Evolutionary conservation across 2,888 invertebrate genomes (phyloP), one percentile per base, ranked within the genome.

Genomic region (Koerneria pararmatus): DNA sequence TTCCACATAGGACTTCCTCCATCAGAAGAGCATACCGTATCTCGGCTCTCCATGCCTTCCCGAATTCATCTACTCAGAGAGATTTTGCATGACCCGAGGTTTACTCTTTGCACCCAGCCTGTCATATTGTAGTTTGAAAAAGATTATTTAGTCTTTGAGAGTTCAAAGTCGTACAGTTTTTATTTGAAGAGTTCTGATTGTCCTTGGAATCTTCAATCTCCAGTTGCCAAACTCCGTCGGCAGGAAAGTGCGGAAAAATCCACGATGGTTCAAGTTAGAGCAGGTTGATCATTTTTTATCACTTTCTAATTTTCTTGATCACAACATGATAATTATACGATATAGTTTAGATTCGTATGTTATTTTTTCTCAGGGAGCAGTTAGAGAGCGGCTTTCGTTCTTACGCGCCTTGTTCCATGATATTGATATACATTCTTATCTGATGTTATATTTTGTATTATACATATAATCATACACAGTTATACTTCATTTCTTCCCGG

Each of bases 1-100:
- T 84, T 84, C 71, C 77, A 76, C 66, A 78, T 84, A 54, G 84
- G 84, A n/a, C 73, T 83, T 31, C 76, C 80, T 22, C 67, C 72
- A 2, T 69, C 72, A 8, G 78, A 81, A 63, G 76, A 79, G 53
- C 77, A 82, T 63, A 78, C 80, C 8, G 82, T 82, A 6, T 78
- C 81, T 32, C 70, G 82, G n/a, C 71, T 83, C 5, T 73, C 78
- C 4, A 72, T 76, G 69, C 77, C 82, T 6, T 62, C 73, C 0
- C 71, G 68, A 19, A 67, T 71, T 19, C 77, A 78, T 59, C 66
- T 79, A 29, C 66, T 80, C 54, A 74, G 78, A 31, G 82, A 82
- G 65, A 76, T 82, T 37, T 41, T 78, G 4, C 74, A 80, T 61
- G 82, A 82, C 70, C 82, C 82, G 6, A 69, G 79, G 54, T 67